Percentiles rank a stretch among this genome's conserved stretches.
phyloP scores from a whole-genome alignment of 2,888 invertebrate genomes.

The Drosophila aldrichi region DNA sequence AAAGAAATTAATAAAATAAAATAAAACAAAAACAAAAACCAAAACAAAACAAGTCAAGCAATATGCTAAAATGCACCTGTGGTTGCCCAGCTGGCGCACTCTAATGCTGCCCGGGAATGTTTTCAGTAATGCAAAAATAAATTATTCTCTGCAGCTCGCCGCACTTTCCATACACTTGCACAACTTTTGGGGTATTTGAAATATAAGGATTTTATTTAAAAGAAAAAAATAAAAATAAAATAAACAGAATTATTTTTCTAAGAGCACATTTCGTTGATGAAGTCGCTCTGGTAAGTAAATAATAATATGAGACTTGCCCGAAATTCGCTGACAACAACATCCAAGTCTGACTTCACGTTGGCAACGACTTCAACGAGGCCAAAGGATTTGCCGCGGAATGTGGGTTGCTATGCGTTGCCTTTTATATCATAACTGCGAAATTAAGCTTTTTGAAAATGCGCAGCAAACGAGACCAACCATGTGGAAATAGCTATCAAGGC shows the following conservation, averaged over 20 bases:
- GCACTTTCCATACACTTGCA: conserved; percentile 6
- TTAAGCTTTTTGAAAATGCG: conserved; percentile 71
- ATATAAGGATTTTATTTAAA: not conserved
- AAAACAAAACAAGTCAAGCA: conserved; percentile 39
- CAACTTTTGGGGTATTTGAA: not conserved
- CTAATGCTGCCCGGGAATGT: conserved; percentile 23
- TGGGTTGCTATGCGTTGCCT: conserved; percentile 5
- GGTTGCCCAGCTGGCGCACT: conserved; percentile 18
- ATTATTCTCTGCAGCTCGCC: conserved; percentile 5
- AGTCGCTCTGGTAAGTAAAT: conserved; percentile 20
- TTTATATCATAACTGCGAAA: conserved; percentile 70
- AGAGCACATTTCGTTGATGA: conserved; percentile 16
- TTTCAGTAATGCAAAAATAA: conserved; percentile 29
- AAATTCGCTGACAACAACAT: conserved; percentile 22
- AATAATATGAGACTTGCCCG: conserved; percentile 17
- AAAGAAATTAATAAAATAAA: conserved; percentile 48
- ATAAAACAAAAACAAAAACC: conserved; percentile 11
- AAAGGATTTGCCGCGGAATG: not conserved
- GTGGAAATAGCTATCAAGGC: conserved; percentile 48
- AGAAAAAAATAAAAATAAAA: too few species aligned
- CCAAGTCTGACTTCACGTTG: conserved; percentile 9
- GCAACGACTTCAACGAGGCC: not conserved
- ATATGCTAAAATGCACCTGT: conserved; percentile 60
- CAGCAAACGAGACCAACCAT: conserved; percentile 54
- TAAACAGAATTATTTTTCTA: not conserved